Base-by-base conservation (phyloP, 2,888 invertebrate species). In the Dione vanillae region DNA sequence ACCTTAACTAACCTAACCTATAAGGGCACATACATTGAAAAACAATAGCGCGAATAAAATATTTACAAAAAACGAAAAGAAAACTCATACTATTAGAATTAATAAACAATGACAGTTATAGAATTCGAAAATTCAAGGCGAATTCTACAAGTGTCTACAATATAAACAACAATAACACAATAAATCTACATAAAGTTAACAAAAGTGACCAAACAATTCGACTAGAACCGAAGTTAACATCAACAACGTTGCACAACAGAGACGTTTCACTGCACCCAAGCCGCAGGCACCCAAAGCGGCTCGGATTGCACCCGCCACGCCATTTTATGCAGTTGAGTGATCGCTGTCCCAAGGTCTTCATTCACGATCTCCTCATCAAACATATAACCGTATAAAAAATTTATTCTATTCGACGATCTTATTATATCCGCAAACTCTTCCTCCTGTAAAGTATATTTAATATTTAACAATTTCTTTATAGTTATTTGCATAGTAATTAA, bases 311-410 rank as follows among this genome's bases (percentile, higher is more conserved):
- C 95, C 78, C 96, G 94, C 91, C 97, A 96, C 43, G 97, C 96
- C 56, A 96, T 95, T 79, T 96, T 95, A 69, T 98, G 94, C 20
- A 99, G 94, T 82, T 97, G 97, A 79, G 97, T 96, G 79, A 99
- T 96, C 20, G 99, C 97, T 71, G 95, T 94, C 0, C 97, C 95
- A 71, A 99, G 92, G 82, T 99, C 97, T 41, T 96, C 97, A 84
- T 99, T 99, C n/a, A 98, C 95, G 66, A 99, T 97, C 78, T 96
- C 96, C 82, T 97, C 97, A 89, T 99, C 99, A 86, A 99, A 99
- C 88, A 97, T 96, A 87, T 99, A 99, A 0, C 97, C 97, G 87
- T 98, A 99, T 56, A 97, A 94, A 84, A 97, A 97, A 88, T 98
- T 98, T 81, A 99, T 97, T 78, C 97, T 96, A 67, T 96, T 96